Conservation (phyloP, 1,140 invertebrate genomes). For the Megalonaias nervosa region DNA sequence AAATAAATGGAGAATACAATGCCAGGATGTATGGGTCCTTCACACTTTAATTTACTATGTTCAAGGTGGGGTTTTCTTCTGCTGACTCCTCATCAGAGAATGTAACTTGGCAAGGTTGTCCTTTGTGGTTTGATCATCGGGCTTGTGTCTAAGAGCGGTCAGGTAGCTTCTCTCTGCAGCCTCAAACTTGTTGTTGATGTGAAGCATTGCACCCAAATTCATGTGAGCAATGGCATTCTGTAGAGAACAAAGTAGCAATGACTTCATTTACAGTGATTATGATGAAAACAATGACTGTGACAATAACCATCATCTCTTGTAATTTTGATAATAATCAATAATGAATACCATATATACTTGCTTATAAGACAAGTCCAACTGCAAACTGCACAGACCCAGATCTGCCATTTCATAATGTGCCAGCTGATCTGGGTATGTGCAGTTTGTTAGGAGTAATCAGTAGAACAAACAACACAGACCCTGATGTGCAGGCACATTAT, state of each 20-base stretch:
- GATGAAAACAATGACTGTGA: slow-evolving; percentile 2
- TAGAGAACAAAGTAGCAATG: slow-evolving; percentile 51
- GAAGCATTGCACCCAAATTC: slow-evolving; percentile 93
- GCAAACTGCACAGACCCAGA: no score
- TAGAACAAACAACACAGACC: no score
- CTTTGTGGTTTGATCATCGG: slow-evolving; percentile 87
- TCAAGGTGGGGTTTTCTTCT: no score
- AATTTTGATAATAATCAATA: background rate
- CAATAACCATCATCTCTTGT: background rate
- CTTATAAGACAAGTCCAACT: no score
- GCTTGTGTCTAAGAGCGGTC: slow-evolving; percentile 85
- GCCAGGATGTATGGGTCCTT: no score
- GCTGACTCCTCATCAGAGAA: slow-evolving; percentile 58
- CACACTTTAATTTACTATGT: no score
- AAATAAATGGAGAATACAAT: no score
- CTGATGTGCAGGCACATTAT: no score
- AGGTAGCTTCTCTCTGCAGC: slow-evolving; percentile 89
- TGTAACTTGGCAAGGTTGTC: slow-evolving; percentile 89
- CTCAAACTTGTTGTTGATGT: slow-evolving; percentile 89
- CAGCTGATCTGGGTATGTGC: no score
- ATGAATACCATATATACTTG: no score
- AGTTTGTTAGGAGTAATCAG: no score
- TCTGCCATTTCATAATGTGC: no score
- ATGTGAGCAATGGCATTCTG: slow-evolving; percentile 91
- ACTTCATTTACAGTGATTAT: background rate